Base-by-base conservation (phyloP, 2,888 invertebrate species). In the Iphiclides podalirius region DNA sequence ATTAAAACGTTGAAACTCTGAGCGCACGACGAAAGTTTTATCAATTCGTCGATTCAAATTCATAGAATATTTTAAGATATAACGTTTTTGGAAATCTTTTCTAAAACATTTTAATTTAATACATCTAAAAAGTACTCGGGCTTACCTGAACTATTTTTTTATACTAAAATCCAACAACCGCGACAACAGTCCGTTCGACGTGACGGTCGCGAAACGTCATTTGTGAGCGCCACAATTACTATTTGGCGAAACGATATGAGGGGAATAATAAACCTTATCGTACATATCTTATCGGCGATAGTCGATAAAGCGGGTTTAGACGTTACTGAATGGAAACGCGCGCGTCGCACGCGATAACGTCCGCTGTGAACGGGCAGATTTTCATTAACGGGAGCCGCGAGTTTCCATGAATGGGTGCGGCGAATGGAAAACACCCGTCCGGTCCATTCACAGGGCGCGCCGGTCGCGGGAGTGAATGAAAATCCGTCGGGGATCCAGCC, bases 371-470 rank as follows among this genome's bases (percentile, higher is more conserved):
- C 68, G 72, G 72, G 75, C 31, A 4, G 31, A 31, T 86, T 87
- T 87, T 86, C 85, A 86, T 85, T 80, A 86, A 84, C 75, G 73
- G 75, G 70, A 63, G 73, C 74, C 65, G 9, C 79, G 75, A 75
- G 79, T 87, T 87, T 86, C 86, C 86, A 81, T 88, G 84, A 88
- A 87, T 87, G 87, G 83, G 61, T 69, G 70, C 64, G 59, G 69
- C 84, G 74, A 85, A 86, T 87, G 84, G 77, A 86, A 86, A 85
- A 81, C 77, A 74, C 70, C 74, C 70, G 68, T 72, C 67, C 70
- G 69, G 75, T 71, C 74, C 77, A 83, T 85, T 84, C 83, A 83
- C 34, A 39, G 28, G 4, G 20, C 20, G n/a, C 47, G 56, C 52
- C 47, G 54, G 31, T 48, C 58, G 54, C 58, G 60, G 46, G 54